These are phyloP conservation scores for Amblyjoppa proteus DNA, from an alignment of 2,888 invertebrate species.

Conservation along the genomic window DNA sequence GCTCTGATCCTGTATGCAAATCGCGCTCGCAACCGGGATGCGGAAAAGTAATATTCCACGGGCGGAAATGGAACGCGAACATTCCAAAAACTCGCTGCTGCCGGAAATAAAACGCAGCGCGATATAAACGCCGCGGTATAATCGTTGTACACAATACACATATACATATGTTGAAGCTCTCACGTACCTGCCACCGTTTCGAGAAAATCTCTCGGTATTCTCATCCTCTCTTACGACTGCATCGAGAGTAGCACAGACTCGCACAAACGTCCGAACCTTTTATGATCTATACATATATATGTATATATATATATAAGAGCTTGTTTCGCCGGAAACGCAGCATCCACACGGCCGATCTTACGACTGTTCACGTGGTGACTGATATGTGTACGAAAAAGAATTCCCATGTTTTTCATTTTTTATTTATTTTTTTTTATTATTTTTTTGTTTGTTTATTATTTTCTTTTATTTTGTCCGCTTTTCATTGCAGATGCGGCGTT, in stretches of 20 bases:
- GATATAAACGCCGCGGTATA: constrained; percentile 42
- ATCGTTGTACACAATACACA: constrained; percentile 11
- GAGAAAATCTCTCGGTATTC: constrained; percentile 30
- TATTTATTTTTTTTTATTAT: constrained; percentile 9
- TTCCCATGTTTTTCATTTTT: constrained; percentile 11
- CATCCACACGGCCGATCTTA: constrained; percentile 39
- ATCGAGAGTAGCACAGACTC: constrained; percentile 15
- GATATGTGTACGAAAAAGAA: constrained; percentile 56
- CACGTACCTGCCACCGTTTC: constrained; percentile 28
- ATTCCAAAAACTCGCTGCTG: constrained; percentile 32
- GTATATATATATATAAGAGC: background rate
- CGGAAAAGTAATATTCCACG: constrained; percentile 70
- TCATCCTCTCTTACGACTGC: constrained; percentile 6
- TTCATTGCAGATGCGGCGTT: constrained; percentile 39
- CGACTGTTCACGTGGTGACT: constrained; percentile 30
- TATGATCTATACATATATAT: background rate
- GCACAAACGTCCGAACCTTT: constrained; percentile 8
- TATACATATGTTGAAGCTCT: constrained; percentile 15
- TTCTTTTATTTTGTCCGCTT: constrained; percentile 8
- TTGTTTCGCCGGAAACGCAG: constrained; percentile 23
- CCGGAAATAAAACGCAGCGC: constrained; percentile 76
- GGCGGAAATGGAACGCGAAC: constrained; percentile 74
- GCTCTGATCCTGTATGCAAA: constrained; percentile 74
- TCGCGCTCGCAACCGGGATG: constrained; percentile 31
- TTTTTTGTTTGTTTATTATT: background rate